Conservation (phyloP, 1,140 invertebrate species). For the Thaumetopoea pityocampa region DNA sequence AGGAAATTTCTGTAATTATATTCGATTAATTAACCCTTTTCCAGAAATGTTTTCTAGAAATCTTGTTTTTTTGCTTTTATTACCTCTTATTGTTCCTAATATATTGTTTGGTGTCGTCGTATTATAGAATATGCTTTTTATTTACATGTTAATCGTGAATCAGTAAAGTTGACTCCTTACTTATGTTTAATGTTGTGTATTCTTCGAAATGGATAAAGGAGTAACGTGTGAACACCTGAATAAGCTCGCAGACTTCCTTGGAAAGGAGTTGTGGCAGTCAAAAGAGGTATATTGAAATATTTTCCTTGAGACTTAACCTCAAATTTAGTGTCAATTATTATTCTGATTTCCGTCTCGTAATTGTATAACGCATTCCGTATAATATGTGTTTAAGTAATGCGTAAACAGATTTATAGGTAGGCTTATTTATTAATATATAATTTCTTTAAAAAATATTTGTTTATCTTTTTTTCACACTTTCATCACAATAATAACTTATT, state of each 20-base stretch:
- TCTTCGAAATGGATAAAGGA: conserved; percentile 60
- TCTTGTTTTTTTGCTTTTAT: conserved; percentile 19
- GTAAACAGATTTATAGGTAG: too few species aligned
- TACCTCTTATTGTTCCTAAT: conserved; percentile 24
- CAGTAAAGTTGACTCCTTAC: conserved; percentile 49
- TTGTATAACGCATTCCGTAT: conserved; percentile 45
- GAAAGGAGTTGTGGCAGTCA: conserved; percentile 58
- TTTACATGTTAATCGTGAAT: conserved; percentile 57
- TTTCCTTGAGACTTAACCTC: conserved; percentile 60
- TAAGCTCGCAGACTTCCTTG: conserved; percentile 54
- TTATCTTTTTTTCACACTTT: too few species aligned
- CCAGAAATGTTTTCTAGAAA: conserved; percentile 48
- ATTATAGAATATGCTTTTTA: conserved; percentile 52
- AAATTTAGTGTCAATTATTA: conserved; percentile 54
- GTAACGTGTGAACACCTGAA: conserved; percentile 71
- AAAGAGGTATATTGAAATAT: conserved; percentile 51
- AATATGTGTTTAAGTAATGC: conserved; percentile 2
- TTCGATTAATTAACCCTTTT: conserved; percentile 57
- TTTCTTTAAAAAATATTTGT: too few species aligned
- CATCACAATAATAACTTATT: too few species aligned
- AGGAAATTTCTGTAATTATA: conserved; percentile 70
- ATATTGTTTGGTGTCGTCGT: conserved; percentile 25
- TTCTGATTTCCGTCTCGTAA: conserved; percentile 38
- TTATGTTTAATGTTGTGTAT: conserved; percentile 40
- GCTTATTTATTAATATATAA: too few species aligned